Evolutionary conservation across 2,797 vertebrate species (phyloP).

Genomic region (Tenualosa thibaudeaui): DNA sequence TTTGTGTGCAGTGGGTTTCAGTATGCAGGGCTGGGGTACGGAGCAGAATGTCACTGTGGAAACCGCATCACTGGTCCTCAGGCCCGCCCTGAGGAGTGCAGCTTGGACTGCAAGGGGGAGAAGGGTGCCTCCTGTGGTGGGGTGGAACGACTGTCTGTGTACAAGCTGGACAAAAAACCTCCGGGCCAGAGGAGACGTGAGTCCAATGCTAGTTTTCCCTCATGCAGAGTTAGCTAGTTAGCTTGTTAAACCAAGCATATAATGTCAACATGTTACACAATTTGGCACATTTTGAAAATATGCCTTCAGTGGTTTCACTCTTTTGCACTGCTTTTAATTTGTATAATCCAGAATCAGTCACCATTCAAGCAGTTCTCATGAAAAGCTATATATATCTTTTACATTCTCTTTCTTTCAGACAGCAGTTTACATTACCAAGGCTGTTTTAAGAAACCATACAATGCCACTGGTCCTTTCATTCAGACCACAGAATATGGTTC

Average conservation of each 20-base stretch:
- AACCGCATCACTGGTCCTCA: slow-evolving; percentile 74
- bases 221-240: neutral
- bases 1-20: slow-evolving; percentile 77
- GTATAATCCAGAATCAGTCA: too few species aligned
- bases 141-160: slow-evolving; percentile 85
- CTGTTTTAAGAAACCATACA: slow-evolving; percentile 84
- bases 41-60: slow-evolving; percentile 93
- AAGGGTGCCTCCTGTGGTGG: slow-evolving; percentile 85
- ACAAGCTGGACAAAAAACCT: slow-evolving; percentile 80
- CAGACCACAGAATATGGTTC: slow-evolving; percentile 78
- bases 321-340: too few species aligned
- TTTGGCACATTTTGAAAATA: neutral
- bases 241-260: neutral
- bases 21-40: slow-evolving; percentile 88
- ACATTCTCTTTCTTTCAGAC: slow-evolving; percentile 61
- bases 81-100: slow-evolving; percentile 82
- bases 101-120: slow-evolving; percentile 85
- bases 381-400: neutral
- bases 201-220: slow-evolving; percentile 54
- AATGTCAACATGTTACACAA: neutral
- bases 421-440: slow-evolving; percentile 85
- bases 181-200: slow-evolving; percentile 78
- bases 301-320: too few species aligned
- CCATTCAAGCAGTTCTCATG: neutral
- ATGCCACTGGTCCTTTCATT: slow-evolving; percentile 72